These are phyloP conservation scores for Parapsyche elsis DNA, from an alignment of 1,140 invertebrate genomes.

Conservation along the genomic window DNA sequence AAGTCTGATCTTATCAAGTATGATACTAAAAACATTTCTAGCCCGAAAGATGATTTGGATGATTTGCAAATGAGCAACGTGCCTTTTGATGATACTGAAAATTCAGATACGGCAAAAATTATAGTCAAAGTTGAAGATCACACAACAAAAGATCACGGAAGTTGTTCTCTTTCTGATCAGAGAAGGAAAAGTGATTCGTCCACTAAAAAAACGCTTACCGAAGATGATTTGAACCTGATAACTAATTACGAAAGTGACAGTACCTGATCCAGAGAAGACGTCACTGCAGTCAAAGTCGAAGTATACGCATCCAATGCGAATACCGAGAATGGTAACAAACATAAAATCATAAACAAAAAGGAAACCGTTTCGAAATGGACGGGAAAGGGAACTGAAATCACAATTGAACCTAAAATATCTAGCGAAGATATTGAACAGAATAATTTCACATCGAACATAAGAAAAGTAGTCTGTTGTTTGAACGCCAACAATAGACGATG, in stretches of 20 bases:
- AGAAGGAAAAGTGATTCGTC: constrained; percentile 59
- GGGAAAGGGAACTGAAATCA: constrained; percentile 41
- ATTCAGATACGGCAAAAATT: constrained; percentile 41
- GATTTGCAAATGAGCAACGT: constrained; percentile 39
- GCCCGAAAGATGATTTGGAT: constrained; percentile 43
- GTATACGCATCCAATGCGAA: neutral
- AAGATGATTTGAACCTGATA: constrained; percentile 65
- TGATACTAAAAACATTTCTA: constrained; percentile 37
- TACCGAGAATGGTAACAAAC: constrained; percentile 49
- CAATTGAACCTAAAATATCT: constrained; percentile 35
- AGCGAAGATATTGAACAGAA: constrained; percentile 47
- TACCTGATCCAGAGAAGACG: constrained; percentile 67
- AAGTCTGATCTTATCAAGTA: constrained; percentile 17
- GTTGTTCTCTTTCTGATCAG: constrained; percentile 62
- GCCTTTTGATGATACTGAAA: neutral
- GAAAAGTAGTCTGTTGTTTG: constrained; percentile 54
- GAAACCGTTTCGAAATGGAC: constrained; percentile 43
- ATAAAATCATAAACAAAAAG: constrained; percentile 34
- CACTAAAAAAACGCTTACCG: constrained; percentile 59
- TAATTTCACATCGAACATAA: constrained; percentile 56
- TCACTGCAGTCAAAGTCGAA: constrained; percentile 55
- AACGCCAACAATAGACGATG: constrained; percentile 51
- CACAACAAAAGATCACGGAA: constrained; percentile 59
- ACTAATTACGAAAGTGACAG: constrained; percentile 65
- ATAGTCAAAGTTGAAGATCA: constrained; percentile 53